These are phyloP conservation scores for Melikaiella ostensackeni DNA, from an alignment of 2,888 invertebrate genomes.

Conservation along the genomic window DNA sequence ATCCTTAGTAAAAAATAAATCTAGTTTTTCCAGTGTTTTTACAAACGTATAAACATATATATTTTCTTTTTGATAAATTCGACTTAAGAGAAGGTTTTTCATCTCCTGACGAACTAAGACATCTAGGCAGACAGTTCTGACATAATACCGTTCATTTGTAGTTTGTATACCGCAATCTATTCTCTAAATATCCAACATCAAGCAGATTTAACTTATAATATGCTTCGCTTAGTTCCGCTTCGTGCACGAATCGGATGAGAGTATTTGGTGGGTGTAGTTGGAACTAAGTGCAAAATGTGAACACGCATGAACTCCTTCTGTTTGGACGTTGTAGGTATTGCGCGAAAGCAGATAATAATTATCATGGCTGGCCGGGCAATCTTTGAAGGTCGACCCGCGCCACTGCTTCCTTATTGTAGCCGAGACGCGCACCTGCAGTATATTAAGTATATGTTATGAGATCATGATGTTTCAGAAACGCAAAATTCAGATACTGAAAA, in stretches of 20 bases:
- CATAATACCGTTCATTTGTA: no score
- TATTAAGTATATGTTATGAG: neutral
- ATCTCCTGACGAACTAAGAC: no score
- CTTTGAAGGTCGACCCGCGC: conserved; percentile 67
- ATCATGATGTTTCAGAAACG: conserved; percentile 4
- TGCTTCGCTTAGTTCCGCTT: neutral
- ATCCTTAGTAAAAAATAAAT: no score
- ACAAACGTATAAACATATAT: no score
- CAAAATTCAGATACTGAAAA: neutral
- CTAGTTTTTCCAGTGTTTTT: no score
- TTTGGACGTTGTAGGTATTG: conserved; percentile 12
- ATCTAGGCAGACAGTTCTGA: no score
- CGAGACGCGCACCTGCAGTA: conserved; percentile 9
- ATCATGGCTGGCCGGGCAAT: conserved; percentile 45
- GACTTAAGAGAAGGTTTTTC: no score
- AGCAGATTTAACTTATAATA: neutral
- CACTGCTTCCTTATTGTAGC: conserved; percentile 68
- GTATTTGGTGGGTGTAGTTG: conserved; percentile 1
- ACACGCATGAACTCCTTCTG: conserved; percentile 3
- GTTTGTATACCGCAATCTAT: neutral
- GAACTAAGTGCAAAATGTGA: conserved; percentile 19
- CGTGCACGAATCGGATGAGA: conserved; percentile 10
- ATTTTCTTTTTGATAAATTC: no score
- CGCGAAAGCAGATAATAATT: conserved; percentile 4
- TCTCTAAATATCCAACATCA: neutral